Evolutionary conservation across 2,797 vertebrate genomes (phyloP).

Genomic region (Crypturellus tataupa): DNA sequence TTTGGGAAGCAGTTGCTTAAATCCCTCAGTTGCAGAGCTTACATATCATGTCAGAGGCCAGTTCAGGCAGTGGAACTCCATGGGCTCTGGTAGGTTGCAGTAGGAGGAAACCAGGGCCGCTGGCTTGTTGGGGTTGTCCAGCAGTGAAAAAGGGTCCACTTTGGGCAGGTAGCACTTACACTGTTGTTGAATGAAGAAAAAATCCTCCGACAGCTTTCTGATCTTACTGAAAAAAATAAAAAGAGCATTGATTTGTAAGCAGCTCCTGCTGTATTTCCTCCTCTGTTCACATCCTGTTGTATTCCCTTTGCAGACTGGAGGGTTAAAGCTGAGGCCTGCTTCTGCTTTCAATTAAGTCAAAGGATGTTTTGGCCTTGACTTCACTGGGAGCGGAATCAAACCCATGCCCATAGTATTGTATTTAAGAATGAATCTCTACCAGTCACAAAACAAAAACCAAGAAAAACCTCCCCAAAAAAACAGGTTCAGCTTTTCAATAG

Average conservation of each 20-base stretch:
- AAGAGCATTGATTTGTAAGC: background rate
- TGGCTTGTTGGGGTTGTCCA: background rate
- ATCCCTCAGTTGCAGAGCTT: background rate
- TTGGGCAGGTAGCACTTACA: background rate
- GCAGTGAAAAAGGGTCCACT: background rate
- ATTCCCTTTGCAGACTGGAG: background rate
- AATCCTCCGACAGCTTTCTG: background rate
- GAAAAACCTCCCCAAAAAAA: background rate
- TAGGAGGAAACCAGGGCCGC: background rate
- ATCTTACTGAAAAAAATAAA: background rate
- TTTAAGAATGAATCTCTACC: background rate
- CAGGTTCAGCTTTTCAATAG: conserved; percentile 12
- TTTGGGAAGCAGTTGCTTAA: background rate
- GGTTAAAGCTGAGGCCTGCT: background rate
- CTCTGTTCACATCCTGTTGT: background rate
- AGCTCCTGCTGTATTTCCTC: background rate
- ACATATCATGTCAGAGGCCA: background rate
- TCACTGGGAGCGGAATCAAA: conserved; percentile 41
- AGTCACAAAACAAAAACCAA: background rate
- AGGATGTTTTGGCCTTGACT: conserved; percentile 44
- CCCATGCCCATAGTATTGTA: background rate
- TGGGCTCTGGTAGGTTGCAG: background rate
- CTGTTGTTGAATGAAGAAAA: background rate
- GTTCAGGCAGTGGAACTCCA: background rate
- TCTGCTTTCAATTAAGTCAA: conserved; percentile 59